Conservation (phyloP, 2,888 invertebrate species). For the Euplexia lucipara region DNA sequence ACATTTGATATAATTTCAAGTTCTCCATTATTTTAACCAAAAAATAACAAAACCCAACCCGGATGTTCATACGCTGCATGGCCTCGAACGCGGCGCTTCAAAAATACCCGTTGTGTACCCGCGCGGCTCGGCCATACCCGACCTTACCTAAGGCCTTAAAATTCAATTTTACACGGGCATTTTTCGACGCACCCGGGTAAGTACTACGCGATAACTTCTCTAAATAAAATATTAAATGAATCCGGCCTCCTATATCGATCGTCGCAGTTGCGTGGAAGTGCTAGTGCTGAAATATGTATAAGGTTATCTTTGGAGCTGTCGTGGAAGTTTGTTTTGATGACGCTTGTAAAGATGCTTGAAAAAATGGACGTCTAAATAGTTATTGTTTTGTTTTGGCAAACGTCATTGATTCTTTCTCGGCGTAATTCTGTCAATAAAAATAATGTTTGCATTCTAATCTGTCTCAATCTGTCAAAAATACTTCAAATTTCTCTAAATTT, state of each 20-base stretch:
- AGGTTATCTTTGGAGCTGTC: conserved; percentile 32
- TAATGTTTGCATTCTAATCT: no score
- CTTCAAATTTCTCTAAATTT: no score
- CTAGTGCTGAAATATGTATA: conserved; percentile 52
- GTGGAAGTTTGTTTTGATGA: not conserved
- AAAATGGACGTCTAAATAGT: not conserved
- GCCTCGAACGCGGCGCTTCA: conserved; percentile 3
- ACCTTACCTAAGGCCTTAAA: conserved; percentile 46
- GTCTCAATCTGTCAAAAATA: no score
- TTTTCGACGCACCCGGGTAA: conserved; percentile 47
- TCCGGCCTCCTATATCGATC: conserved; percentile 63
- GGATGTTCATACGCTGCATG: conserved; percentile 8
- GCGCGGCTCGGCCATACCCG: conserved; percentile 9
- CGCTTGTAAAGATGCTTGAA: not conserved
- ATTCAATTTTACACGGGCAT: conserved; percentile 62
- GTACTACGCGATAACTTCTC: conserved; percentile 58
- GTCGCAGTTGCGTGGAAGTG: conserved; percentile 46
- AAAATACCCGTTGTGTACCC: conserved; percentile 33
- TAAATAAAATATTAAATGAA: conserved; percentile 68
- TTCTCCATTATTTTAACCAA: not conserved
- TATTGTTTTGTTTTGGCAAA: no score
- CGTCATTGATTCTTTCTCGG: no score
- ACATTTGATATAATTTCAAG: not conserved
- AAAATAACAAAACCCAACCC: not conserved
- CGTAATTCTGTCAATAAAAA: no score